These are phyloP conservation scores for Melanotaenia pygmaea DNA, from an alignment of 2,797 vertebrate species.

Conservation along the genomic window DNA sequence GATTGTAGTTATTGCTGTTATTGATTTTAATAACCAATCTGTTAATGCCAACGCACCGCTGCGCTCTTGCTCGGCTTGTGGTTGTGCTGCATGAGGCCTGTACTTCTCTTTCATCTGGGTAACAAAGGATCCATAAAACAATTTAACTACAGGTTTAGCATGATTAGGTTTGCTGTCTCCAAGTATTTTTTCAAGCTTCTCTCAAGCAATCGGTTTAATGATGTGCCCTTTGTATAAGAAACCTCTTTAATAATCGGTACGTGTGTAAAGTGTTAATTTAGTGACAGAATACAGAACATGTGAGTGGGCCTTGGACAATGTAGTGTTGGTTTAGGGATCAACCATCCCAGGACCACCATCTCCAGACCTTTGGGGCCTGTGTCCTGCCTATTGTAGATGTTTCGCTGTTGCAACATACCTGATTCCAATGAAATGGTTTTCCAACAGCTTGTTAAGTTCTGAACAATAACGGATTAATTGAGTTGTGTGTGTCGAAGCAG, in stretches of 20 bases:
- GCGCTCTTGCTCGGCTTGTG: slow-evolving; percentile 37
- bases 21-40: slow-evolving; percentile 84
- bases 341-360: slow-evolving; percentile 2
- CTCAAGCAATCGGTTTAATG: neutral
- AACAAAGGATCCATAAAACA: slow-evolving; percentile 67
- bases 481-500: too few relatives aligned
- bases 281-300: neutral
- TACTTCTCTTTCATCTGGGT: slow-evolving; percentile 38
- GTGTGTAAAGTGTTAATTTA: slow-evolving; percentile 7
- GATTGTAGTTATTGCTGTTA: slow-evolving; percentile 83
- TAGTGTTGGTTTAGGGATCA: slow-evolving; percentile 34
- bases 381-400: too few relatives aligned
- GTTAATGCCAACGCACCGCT: slow-evolving; percentile 56
- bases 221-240: slow-evolving; percentile 1
- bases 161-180: slow-evolving; percentile 57
- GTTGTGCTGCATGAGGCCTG: slow-evolving; percentile 12
- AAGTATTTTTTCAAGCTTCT: slow-evolving; percentile 3
- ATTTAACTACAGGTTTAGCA: slow-evolving; percentile 61
- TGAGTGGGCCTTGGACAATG: neutral
- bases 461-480: too few relatives aligned
- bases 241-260: slow-evolving; percentile 17
- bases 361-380: neutral
- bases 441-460: too few relatives aligned
- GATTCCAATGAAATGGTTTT: too few relatives aligned
- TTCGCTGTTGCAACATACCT: too few relatives aligned